phyloP scores from a whole-genome alignment of 2,113 vertebrate genomes.

The Lathamus discolor region DNA sequence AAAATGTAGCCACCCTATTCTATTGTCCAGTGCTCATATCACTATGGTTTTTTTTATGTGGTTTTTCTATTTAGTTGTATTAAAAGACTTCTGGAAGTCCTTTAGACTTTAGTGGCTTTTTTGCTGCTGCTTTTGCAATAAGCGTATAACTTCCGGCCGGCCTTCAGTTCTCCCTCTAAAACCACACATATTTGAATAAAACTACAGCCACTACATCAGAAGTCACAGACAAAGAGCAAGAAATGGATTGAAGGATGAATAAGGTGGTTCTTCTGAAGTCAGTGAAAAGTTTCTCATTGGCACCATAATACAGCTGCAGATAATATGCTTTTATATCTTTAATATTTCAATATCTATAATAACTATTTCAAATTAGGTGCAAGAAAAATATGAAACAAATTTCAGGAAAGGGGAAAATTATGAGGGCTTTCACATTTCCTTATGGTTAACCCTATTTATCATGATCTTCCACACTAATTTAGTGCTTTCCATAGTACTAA shows the following conservation, averaged over 20 bases:
- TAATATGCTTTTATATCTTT: neutral
- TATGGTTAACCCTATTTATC: neutral
- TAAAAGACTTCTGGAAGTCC: neutral
- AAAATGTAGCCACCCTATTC: neutral
- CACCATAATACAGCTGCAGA: neutral
- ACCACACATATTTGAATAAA: neutral
- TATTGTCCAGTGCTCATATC: neutral
- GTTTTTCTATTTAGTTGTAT: neutral
- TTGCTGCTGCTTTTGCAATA: neutral
- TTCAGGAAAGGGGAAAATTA: neutral
- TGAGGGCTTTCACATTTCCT: neutral
- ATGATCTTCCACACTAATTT: neutral
- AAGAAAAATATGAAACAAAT: neutral
- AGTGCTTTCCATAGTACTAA: neutral
- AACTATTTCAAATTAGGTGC: neutral
- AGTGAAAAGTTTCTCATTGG: neutral
- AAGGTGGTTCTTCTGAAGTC: rapidly evolving
- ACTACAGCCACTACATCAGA: neutral
- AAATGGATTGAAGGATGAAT: neutral
- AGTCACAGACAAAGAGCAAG: neutral
- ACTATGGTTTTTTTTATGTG: neutral
- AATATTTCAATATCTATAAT: neutral
- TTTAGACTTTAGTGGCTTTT: neutral
- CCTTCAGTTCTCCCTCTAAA: neutral
- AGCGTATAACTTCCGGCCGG: neutral